Evolutionary conservation across 2,113 vertebrate species (phyloP).

Genomic region (Apteryx mantelli): DNA sequence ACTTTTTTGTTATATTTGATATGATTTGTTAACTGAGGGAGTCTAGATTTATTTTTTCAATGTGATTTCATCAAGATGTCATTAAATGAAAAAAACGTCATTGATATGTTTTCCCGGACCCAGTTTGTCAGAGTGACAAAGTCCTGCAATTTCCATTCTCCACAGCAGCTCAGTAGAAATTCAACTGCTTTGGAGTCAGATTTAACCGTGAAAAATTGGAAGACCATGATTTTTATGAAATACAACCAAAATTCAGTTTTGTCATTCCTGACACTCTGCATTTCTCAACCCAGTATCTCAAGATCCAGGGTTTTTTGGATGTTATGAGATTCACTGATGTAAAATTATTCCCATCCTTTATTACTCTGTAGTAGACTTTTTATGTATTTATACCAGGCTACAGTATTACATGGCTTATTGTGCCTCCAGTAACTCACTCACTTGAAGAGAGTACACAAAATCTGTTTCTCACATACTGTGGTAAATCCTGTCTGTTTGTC

Average conservation of each 20-base stretch:
- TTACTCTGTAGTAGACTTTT: background rate
- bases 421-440: background rate
- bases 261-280: background rate
- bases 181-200: background rate
- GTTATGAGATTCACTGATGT: fast-evolving
- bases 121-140: background rate
- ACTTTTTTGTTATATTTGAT: background rate
- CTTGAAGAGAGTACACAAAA: background rate
- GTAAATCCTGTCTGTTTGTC: background rate
- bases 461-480: background rate
- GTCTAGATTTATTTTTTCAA: background rate
- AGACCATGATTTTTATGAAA: background rate
- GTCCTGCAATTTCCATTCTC: background rate
- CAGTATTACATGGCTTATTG: background rate
- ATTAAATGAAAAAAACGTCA: background rate
- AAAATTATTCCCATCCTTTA: background rate
- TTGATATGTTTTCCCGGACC: background rate
- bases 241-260: background rate
- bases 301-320: background rate
- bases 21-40: background rate
- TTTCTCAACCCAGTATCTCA: background rate
- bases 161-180: background rate
- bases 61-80: background rate
- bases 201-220: background rate
- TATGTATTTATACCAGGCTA: background rate